Conservation (phyloP, 2,888 invertebrate genomes). For the Drosophila mettleri region DNA sequence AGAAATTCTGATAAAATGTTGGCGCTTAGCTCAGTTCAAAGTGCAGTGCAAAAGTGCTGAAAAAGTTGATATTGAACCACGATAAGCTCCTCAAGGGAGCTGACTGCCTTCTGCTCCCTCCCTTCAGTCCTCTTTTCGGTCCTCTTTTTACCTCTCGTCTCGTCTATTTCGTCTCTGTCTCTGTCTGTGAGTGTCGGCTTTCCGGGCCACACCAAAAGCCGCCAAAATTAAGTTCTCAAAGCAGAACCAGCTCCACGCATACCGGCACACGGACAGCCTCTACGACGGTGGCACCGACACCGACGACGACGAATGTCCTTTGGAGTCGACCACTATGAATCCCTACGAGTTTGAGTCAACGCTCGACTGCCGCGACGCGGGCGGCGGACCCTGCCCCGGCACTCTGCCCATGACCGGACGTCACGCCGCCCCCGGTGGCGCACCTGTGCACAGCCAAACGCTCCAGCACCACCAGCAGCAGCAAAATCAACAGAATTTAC, state of each 20-base stretch:
- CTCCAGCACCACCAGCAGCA: slow-evolving; percentile 81
- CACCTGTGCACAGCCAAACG: slow-evolving; percentile 72
- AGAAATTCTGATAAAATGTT: slow-evolving; percentile 31
- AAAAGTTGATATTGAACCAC: slow-evolving; percentile 4
- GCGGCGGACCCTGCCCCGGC: slow-evolving; percentile 75
- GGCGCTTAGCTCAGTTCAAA: slow-evolving; percentile 10
- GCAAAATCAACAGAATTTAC: slow-evolving; percentile 82
- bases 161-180: slow-evolving; percentile 48
- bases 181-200: slow-evolving; percentile 55
- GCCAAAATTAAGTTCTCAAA: slow-evolving; percentile 84
- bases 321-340: slow-evolving; percentile 84
- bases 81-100: slow-evolving; percentile 6
- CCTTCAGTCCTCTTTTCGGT: slow-evolving; percentile 10
- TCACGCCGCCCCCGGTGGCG: slow-evolving; percentile 41
- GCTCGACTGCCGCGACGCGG: slow-evolving; percentile 84
- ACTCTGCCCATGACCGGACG: slow-evolving; percentile 71
- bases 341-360: slow-evolving; percentile 85
- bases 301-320: slow-evolving; percentile 85
- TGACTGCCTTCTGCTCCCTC: slow-evolving; percentile 13
- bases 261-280: slow-evolving; percentile 84
- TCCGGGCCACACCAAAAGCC: slow-evolving; percentile 71
- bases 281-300: slow-evolving; percentile 84
- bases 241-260: slow-evolving; percentile 83
- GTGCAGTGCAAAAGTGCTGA: slow-evolving; percentile 40
- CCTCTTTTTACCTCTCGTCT: slow-evolving; percentile 22